These are phyloP conservation scores for Phaedon cochleariae DNA, from an alignment of 2,888 invertebrate species.

Conservation along the genomic window DNA sequence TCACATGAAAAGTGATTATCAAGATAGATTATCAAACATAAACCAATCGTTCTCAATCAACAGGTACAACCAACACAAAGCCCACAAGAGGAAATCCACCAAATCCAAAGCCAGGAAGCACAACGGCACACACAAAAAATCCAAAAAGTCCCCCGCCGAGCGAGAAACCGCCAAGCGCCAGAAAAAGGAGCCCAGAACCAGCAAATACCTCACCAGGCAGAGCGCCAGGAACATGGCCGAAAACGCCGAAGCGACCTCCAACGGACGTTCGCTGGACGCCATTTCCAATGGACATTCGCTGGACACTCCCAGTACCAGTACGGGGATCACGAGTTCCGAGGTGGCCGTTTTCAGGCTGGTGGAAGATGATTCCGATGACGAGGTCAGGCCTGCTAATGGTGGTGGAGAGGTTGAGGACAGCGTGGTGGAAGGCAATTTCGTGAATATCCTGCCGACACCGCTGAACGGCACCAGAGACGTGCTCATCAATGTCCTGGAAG, in stretches of 20 bases:
- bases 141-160: slow-evolving; percentile 34
- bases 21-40: too few species aligned
- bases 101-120: slow-evolving; percentile 43
- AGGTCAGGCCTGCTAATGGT: slow-evolving; percentile 50
- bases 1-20: too few species aligned
- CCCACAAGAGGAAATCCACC: slow-evolving; percentile 45
- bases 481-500: slow-evolving; percentile 56
- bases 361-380: slow-evolving; percentile 71
- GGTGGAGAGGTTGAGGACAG: slow-evolving; percentile 16
- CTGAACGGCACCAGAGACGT: slow-evolving; percentile 66
- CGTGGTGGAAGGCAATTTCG: slow-evolving; percentile 58
- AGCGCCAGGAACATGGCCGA: slow-evolving; percentile 45
- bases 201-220: slow-evolving; percentile 53
- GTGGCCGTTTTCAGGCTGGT: slow-evolving; percentile 59
- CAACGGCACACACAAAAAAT: slow-evolving; percentile 38
- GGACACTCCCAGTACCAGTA: slow-evolving; percentile 73
- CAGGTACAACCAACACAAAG: slow-evolving; percentile 26
- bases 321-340: slow-evolving; percentile 63
- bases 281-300: slow-evolving; percentile 56
- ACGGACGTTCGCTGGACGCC: too few species aligned
- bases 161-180: slow-evolving; percentile 21
- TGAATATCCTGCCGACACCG: slow-evolving; percentile 69
- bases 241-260: too few species aligned
- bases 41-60: neutral
- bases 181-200: slow-evolving; percentile 33